Evolutionary conservation across 2,888 invertebrate genomes (phyloP).

Genomic region (Drepanosiphum platanoidis): DNA sequence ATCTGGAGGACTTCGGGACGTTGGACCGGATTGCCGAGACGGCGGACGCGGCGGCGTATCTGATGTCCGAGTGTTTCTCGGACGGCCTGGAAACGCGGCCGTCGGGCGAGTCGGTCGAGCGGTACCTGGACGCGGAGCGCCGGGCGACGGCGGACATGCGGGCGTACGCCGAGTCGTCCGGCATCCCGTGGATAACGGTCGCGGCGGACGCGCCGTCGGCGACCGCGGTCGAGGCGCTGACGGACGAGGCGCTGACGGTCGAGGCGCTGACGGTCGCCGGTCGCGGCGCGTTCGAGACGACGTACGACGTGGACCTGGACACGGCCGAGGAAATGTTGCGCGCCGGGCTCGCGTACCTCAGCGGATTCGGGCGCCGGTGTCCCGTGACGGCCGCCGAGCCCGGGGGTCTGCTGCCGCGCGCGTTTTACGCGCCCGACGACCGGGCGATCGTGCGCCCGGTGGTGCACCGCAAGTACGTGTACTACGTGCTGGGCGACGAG

Average conservation of each 20-base stretch:
- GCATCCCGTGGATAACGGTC: constrained; percentile 19
- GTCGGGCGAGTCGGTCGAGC: not conserved
- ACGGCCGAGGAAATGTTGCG: not conserved
- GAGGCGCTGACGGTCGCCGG: too few relatives aligned
- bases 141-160: not conserved
- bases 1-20: not conserved
- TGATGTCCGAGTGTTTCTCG: not conserved
- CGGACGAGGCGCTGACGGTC: not conserved
- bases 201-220: not conserved
- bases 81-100: not conserved
- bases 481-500: not conserved
- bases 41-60: not conserved
- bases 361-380: constrained; percentile 2
- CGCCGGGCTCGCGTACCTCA: not conserved
- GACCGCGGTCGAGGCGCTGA: not conserved
- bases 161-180: not conserved
- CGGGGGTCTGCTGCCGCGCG: not conserved
- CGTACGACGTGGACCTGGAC: not conserved
- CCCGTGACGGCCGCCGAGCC: not conserved
- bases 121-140: not conserved
- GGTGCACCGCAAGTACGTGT: not conserved
- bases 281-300: not conserved
- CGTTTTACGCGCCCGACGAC: not conserved
- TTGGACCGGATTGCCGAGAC: constrained; percentile 1
- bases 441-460: not conserved